Conservation (phyloP, 2,888 invertebrate species). For the Drosophila suboccidentalis region DNA sequence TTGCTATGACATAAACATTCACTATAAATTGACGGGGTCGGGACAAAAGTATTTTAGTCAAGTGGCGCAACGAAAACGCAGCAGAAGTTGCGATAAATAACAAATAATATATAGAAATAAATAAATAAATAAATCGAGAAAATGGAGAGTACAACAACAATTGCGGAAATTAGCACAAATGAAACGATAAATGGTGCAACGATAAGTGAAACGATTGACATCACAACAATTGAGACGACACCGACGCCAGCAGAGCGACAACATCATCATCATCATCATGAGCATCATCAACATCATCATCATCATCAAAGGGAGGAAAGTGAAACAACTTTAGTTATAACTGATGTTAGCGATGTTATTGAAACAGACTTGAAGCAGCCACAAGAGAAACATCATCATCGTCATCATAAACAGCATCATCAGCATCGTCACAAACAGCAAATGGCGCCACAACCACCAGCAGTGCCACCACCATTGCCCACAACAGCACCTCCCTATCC, state of each 20-base stretch:
- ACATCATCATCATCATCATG: constrained; percentile 42
- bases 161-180: constrained; percentile 58
- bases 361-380: constrained; percentile 25
- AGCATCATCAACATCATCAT: constrained; percentile 32
- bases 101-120: background rate
- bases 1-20: constrained; percentile 71
- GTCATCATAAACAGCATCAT: constrained; percentile 21
- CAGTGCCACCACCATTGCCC: constrained; percentile 63
- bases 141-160: constrained; percentile 42
- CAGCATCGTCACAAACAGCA: constrained; percentile 42
- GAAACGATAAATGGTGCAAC: constrained; percentile 45
- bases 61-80: constrained; percentile 36
- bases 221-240: constrained; percentile 29
- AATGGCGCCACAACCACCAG: constrained; percentile 35
- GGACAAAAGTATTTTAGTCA: constrained; percentile 50
- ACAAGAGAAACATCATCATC: constrained; percentile 13
- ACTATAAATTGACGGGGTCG: constrained; percentile 60
- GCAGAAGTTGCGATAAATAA: constrained; percentile 7
- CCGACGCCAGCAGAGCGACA: constrained; percentile 36
- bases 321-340: constrained; percentile 33
- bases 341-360: constrained; percentile 44
- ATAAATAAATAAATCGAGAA: background rate
- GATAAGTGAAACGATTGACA: constrained; percentile 48
- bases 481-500: constrained; percentile 53
- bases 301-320: constrained; percentile 13